These are phyloP conservation scores for Phrynocephalus guinanensis DNA, from an alignment of 2,797 vertebrate species.

Conservation along the genomic window DNA sequence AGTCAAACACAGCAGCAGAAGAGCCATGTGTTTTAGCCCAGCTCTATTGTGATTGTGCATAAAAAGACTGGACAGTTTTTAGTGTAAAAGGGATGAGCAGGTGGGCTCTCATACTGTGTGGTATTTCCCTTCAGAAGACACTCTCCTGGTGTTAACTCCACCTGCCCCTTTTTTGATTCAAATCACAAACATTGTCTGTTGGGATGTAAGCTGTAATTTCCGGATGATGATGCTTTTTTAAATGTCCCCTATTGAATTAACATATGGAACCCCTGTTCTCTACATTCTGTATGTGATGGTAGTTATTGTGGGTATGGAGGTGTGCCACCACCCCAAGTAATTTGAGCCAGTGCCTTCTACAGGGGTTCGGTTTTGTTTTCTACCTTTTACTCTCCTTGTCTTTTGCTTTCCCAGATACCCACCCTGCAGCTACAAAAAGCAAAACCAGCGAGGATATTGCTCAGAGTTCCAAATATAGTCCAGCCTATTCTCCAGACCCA, in stretches of 20 bases:
- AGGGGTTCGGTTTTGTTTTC: not conserved
- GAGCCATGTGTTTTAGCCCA: not conserved
- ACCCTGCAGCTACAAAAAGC: conserved; percentile 83
- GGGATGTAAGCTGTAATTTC: not conserved
- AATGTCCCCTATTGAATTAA: not conserved
- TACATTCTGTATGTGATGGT: not conserved
- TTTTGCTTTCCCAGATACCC: conserved; percentile 68
- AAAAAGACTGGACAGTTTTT: not conserved
- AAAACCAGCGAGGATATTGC: conserved; percentile 93
- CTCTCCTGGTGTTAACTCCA: too few relatives aligned
- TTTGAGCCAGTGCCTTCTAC: conserved; percentile 29
- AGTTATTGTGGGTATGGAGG: too few relatives aligned
- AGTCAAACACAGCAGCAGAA: not conserved
- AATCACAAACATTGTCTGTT: not conserved
- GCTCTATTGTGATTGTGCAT: not conserved
- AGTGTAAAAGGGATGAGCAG: not conserved
- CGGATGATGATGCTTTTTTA: too few relatives aligned
- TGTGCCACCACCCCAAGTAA: not conserved
- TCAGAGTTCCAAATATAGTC: conserved; percentile 86
- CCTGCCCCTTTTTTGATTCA: not conserved
- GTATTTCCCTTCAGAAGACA: not conserved
- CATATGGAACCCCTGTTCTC: not conserved
- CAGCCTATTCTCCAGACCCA: conserved; percentile 87
- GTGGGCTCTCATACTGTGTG: too few relatives aligned
- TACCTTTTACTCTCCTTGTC: conserved; percentile 3